Base-by-base conservation (phyloP, 2,888 invertebrate genomes). In the Dexiosoma caninum region DNA sequence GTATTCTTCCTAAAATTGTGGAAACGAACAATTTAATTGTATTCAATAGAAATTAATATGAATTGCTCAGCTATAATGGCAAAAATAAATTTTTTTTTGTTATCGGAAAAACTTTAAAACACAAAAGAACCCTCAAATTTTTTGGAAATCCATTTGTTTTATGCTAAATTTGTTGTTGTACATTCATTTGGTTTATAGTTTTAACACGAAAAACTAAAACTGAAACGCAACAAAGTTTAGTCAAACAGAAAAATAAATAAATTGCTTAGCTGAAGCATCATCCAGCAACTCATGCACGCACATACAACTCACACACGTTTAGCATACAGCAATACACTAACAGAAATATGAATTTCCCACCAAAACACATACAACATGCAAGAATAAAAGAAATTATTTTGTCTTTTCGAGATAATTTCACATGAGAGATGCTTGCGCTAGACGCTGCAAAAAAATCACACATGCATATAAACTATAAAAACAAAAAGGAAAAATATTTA, bases 221-320 rank as follows among this genome's bases (percentile, higher is more conserved):
- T n/a, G n/a, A n/a, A 57, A 64, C 70, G 62, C 70, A 55, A 64
- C 70, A 77, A 77, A 57, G 62, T 64, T 62, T 57, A 70, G 77
- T 57, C 69, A 77, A 70, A 77, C 44, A 77, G 69, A 77, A 70
- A 77, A 77, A 55, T 77, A 62, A 62, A 70, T 46, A 64, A 77
- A 77, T 57, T 77, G 70, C 40, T 60, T 69, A 49, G 57, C 27
- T 76, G 44, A 53, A 60, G 46, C 35, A 69, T 60, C 44, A 76
- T 60, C 53, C 21, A 70, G 35, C 42, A 37, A 76, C 64, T 51
- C 44, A 75, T 35, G 30, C 12, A 69, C n/a, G n/a, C 57, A 57
- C 42, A 35, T 32, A 44, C n/a, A 62, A 51, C 57, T 32, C 8
- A 32, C 5, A 32, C 51, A 10, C 16, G 14, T 6, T 19, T 7